phyloP scores from a whole-genome alignment of 2,797 vertebrate genomes.

The Knipowitschia caucasica region DNA sequence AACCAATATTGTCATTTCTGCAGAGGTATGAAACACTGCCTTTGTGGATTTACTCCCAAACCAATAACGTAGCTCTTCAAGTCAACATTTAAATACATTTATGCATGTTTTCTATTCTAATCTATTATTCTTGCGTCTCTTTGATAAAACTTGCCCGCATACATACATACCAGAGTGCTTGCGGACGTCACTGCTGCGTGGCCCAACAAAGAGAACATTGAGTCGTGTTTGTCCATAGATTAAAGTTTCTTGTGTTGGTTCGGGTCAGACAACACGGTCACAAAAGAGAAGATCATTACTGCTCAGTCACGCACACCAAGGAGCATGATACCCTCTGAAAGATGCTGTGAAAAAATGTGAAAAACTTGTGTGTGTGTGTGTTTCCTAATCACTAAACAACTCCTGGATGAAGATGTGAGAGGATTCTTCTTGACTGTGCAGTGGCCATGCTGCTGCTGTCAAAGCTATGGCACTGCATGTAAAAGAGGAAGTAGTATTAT shows the following conservation, averaged over 20 bases:
- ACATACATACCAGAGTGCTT: constrained; percentile 7
- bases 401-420: not conserved
- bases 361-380: not conserved
- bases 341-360: not conserved
- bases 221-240: constrained; percentile 11
- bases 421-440: not conserved
- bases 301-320: not conserved
- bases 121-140: not conserved
- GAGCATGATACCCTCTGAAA: constrained; percentile 2
- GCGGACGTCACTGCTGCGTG: not conserved
- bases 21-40: too few relatives aligned
- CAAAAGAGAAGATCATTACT: not conserved
- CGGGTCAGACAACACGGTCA: not conserved
- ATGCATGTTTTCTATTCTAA: constrained; percentile 19
- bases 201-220: constrained; percentile 14
- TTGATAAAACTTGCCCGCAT: constrained; percentile 5
- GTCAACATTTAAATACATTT: constrained; percentile 42
- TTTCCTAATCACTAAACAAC: not conserved
- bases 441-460: not conserved
- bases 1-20: too few relatives aligned
- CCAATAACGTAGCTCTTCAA: too few relatives aligned
- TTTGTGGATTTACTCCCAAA: too few relatives aligned
- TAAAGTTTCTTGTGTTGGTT: not conserved
- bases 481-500: too few relatives aligned
- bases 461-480: too few relatives aligned